A percentile compares a stretch with the other conserved stretches of the same genome.
Evolutionary conservation across 2,888 invertebrate genomes (phyloP).

Genomic region (Adela reaumurella): DNA sequence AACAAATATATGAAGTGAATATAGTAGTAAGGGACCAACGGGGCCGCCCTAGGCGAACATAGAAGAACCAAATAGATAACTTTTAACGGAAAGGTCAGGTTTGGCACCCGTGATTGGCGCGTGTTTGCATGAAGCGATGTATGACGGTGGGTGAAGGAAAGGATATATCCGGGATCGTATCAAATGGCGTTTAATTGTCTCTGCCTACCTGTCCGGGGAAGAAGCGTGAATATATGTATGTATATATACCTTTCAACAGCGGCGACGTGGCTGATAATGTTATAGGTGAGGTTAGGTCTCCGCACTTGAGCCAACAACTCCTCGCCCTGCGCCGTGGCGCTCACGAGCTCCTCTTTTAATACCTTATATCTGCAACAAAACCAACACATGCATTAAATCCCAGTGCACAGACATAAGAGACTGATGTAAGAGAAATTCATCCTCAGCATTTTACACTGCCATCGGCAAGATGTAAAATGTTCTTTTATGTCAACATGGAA

Average conservation of each 20-base stretch:
- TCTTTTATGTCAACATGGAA: conserved; percentile 18
- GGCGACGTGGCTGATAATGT: conserved; percentile 81
- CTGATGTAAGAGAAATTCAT: background rate
- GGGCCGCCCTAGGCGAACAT: too few relatives aligned
- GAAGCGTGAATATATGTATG: too few relatives aligned
- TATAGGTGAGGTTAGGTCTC: conserved; percentile 64
- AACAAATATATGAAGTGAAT: too few relatives aligned
- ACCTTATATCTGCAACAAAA: conserved; percentile 55
- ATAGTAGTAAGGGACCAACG: too few relatives aligned
- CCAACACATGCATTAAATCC: conserved; percentile 3
- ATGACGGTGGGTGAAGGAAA: too few relatives aligned
- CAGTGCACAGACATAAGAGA: background rate
- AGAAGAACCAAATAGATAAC: too few relatives aligned
- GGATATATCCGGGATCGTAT: too few relatives aligned
- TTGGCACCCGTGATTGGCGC: too few relatives aligned
- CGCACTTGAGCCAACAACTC: conserved; percentile 74
- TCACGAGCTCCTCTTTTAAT: conserved; percentile 80
- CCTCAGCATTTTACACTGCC: conserved; percentile 27
- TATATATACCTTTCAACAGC: conserved; percentile 78
- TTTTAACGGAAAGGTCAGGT: too few relatives aligned
- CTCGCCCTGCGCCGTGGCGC: conserved; percentile 87
- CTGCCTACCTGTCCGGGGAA: too few relatives aligned
- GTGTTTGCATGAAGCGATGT: too few relatives aligned
- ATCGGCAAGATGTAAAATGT: conserved; percentile 22
- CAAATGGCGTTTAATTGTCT: too few relatives aligned